Conservation (phyloP, 2,797 vertebrate species). For the Sebastes taczanowskii region DNA sequence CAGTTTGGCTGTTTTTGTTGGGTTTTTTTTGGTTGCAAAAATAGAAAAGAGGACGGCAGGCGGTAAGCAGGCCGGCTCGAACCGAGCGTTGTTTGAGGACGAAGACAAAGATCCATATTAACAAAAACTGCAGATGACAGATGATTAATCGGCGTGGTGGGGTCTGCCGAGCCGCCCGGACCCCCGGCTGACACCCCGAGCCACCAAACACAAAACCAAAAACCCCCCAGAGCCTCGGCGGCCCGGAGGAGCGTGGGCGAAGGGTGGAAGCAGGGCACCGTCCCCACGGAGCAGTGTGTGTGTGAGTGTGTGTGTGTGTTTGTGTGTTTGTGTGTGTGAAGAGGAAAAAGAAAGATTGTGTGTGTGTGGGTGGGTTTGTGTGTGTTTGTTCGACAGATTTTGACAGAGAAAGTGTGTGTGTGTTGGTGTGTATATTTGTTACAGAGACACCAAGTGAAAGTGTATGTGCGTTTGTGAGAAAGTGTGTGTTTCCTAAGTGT, state of each 20-base stretch:
- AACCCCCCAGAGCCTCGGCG: conserved; percentile 58
- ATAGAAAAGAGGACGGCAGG: conserved; percentile 2
- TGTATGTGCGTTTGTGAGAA: not conserved
- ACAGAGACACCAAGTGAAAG: not conserved
- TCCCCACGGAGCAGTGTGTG: conserved; percentile 61
- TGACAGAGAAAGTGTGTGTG: conserved; percentile 28
- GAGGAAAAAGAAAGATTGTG: not conserved
- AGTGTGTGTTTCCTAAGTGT: not conserved
- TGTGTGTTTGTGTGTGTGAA: conserved; percentile 16
- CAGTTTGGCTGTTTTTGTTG: not conserved
- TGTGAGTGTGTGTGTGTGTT: conserved; percentile 35
- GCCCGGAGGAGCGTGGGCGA: conserved; percentile 76
- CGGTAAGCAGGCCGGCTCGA: conserved; percentile 18
- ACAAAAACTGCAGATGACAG: conserved; percentile 73
- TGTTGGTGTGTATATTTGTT: conserved; percentile 2
- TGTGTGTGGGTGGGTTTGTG: conserved; percentile 21
- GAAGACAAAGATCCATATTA: conserved; percentile 77
- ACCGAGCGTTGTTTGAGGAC: not conserved
- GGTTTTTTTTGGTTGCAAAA: not conserved
- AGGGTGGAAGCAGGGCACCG: conserved; percentile 72
- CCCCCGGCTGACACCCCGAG: conserved; percentile 68
- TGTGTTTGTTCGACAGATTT: conserved; percentile 26
- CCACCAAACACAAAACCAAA: conserved; percentile 71
- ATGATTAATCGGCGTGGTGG: conserved; percentile 79
- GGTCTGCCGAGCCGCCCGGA: conserved; percentile 58